These are phyloP conservation scores for Choristoneura fumiferana DNA, from an alignment of 1,140 invertebrate species.

Conservation along the genomic window DNA sequence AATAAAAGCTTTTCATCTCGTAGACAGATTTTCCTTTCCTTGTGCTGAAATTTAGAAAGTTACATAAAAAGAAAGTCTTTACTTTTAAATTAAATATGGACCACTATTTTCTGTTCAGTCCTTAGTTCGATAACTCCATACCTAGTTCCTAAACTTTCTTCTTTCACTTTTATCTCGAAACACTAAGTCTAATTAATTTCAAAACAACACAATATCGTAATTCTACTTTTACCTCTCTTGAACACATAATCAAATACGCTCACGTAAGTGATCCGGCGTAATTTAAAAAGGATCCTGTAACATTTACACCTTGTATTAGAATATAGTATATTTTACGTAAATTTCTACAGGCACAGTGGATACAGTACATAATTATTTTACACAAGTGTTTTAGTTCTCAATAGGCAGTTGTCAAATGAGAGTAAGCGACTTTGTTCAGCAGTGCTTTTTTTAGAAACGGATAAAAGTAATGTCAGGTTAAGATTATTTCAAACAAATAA, in stretches of 20 bases:
- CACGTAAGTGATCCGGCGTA: not conserved
- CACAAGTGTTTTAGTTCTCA: not conserved
- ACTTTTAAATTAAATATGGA: too few relatives aligned
- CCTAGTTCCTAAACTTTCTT: too few relatives aligned
- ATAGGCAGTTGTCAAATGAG: slow-evolving; percentile 12
- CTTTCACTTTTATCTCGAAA: too few relatives aligned
- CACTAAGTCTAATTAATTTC: too few relatives aligned
- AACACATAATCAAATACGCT: slow-evolving; percentile 6
- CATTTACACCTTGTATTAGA: slow-evolving; percentile 14
- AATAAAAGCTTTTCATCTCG: too few relatives aligned
- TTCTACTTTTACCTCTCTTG: slow-evolving; percentile 12
- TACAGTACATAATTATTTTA: not conserved
- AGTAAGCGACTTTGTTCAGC: slow-evolving; percentile 18
- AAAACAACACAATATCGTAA: not conserved
- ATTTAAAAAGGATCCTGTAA: not conserved
- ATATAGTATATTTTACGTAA: not conserved
- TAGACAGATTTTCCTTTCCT: too few relatives aligned
- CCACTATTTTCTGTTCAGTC: too few relatives aligned
- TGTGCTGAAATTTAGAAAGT: too few relatives aligned
- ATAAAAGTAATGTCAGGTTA: not conserved
- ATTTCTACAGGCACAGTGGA: not conserved
- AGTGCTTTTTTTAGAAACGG: slow-evolving; percentile 5
- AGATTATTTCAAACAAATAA: too few relatives aligned
- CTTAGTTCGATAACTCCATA: too few relatives aligned
- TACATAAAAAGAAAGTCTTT: too few relatives aligned